Evolutionary conservation across 1,140 invertebrate genomes (phyloP), one percentile per base, ranked within the genome.

Genomic region (Dendroctonus valens): DNA sequence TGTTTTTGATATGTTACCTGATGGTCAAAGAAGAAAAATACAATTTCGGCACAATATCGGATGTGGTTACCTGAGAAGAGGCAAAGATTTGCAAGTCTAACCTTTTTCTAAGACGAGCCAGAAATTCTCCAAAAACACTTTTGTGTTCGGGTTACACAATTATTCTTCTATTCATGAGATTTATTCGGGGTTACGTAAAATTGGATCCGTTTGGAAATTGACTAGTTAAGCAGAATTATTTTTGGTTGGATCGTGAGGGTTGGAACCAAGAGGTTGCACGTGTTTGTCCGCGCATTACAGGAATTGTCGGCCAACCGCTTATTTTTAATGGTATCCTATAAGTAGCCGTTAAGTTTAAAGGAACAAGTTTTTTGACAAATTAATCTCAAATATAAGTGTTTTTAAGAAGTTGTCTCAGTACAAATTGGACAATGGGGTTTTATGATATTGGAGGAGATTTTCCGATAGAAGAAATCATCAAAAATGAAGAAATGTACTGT

Each of bases 131-230:
- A 63, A 64, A 68, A 68, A 68, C 54, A 64, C 60, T 64, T 68
- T 68, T 68, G 67, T 68, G 67, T 68, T 68, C 67, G 67, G 67
- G 67, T 68, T 68, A 64, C 65, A 67, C 65, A 67, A 67, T 67
- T 67, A 67, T 67, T 67, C 65, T 62, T 61, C 59, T 67, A 65
- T 67, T 67, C 65, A 62, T 48, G 3, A 41, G 55, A 50, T 58
- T 60, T 62, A 61, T 61, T 37, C 65, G 9, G 55, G 55, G 67
- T 68, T 68, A 68, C 52, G 59, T 59, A 68, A 68, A 68, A 64
- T 64, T 59, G 40, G 67, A 68, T 67, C 66, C 66, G 53, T 66
- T 53, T 8, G 48, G 53, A 66, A n/a, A 66, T 66, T 60, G 65
- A 67, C 65, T 67, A 65, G 55, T 50, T 65, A 57, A 52, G 55